Evolutionary conservation across 2,888 invertebrate genomes (phyloP).

Genomic region (Melieria omissa): DNA sequence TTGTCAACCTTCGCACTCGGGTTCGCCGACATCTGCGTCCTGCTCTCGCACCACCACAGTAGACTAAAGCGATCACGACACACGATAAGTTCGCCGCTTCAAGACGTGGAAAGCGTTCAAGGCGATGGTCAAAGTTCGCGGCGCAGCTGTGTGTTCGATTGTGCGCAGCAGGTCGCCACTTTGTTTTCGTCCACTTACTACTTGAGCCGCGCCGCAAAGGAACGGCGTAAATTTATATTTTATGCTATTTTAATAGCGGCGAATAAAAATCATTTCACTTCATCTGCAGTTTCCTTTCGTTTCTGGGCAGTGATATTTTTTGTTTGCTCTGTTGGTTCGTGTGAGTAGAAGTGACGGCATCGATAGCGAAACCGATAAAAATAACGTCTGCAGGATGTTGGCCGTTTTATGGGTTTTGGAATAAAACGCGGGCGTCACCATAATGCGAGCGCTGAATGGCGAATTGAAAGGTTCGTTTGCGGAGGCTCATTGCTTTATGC

Average conservation of each 20-base stretch:
- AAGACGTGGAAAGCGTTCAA: slow-evolving; percentile 23
- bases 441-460: no score
- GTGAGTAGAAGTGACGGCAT: slow-evolving; percentile 7
- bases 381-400: slow-evolving; percentile 17
- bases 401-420: slow-evolving; percentile 8
- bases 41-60: not conserved
- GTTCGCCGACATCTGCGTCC: not conserved
- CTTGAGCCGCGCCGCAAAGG: not conserved
- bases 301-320: not conserved
- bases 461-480: no score
- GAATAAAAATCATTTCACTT: slow-evolving; percentile 17
- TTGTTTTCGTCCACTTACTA: slow-evolving; percentile 16
- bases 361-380: slow-evolving; percentile 32
- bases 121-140: slow-evolving; percentile 37
- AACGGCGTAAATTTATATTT: slow-evolving; percentile 38
- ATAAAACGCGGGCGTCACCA: not conserved
- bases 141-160: not conserved
- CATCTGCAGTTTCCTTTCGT: slow-evolving; percentile 3
- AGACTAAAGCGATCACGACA: slow-evolving; percentile 20
- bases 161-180: slow-evolving; percentile 41
- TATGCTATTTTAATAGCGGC: slow-evolving; percentile 35
- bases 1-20: not conserved
- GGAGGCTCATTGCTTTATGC: no score
- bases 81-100: slow-evolving; percentile 21
- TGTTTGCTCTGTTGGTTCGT: not conserved